These are phyloP conservation scores for Cnemophilus loriae DNA, from an alignment of 2,113 vertebrate species.

Conservation along the genomic window DNA sequence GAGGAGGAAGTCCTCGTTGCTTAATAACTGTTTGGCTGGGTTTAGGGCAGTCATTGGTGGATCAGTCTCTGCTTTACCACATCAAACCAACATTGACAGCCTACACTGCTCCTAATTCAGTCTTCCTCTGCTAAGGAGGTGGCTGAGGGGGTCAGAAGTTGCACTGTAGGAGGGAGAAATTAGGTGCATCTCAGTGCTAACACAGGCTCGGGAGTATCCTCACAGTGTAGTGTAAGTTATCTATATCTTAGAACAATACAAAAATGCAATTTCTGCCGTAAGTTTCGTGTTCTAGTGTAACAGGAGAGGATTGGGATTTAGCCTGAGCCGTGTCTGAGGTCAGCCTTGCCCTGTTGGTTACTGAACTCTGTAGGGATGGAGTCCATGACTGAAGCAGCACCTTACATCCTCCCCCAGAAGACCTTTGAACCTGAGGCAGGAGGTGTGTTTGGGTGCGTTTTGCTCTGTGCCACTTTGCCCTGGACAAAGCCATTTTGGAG, in stretches of 20 bases:
- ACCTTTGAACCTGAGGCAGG: not conserved
- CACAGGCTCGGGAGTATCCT: not conserved
- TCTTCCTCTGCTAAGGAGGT: not conserved
- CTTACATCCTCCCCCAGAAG: not conserved
- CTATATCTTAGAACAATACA: not conserved
- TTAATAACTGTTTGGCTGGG: not conserved
- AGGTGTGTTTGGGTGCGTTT: not conserved
- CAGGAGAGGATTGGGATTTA: not conserved
- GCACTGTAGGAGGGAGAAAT: not conserved
- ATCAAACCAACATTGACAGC: fast-evolving
- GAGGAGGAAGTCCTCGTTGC: not conserved
- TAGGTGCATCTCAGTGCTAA: not conserved
- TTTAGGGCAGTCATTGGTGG: not conserved
- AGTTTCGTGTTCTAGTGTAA: not conserved
- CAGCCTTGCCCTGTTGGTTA: not conserved
- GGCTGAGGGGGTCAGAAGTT: not conserved
- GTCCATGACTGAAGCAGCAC: not conserved
- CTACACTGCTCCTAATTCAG: not conserved
- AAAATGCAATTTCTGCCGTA: not conserved
- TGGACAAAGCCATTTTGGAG: not conserved
- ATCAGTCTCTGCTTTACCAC: not conserved
- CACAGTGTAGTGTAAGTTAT: not conserved
- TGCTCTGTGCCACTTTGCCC: not conserved
- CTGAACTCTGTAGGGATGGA: not conserved
- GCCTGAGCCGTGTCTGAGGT: not conserved